phyloP scores from a whole-genome alignment of 2,797 vertebrate species.

The Sparidentex hasta region DNA sequence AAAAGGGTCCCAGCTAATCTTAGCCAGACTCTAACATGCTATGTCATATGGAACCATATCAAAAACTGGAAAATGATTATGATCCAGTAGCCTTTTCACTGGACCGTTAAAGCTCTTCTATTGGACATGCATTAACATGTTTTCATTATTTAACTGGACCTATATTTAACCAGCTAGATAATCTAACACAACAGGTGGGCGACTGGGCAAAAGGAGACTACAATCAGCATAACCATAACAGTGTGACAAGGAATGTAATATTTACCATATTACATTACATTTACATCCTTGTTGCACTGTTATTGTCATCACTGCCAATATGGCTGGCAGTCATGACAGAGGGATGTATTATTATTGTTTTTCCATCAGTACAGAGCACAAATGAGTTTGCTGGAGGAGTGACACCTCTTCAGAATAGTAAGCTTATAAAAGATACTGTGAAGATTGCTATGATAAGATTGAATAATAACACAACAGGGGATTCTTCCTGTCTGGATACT shows the following conservation, averaged over 20 bases:
- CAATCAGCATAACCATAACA: background rate
- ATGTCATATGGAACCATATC: background rate
- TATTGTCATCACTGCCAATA: no score
- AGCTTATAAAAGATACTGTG: background rate
- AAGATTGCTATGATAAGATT: background rate
- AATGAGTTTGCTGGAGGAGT: background rate
- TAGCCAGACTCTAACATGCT: background rate
- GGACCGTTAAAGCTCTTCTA: background rate
- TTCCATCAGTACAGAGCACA: background rate
- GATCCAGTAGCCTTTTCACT: background rate
- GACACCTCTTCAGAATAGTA: background rate
- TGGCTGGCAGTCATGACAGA: no score
- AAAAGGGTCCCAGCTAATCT: background rate
- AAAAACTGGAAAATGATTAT: background rate
- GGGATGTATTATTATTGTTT: no score
- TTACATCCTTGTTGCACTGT: no score
- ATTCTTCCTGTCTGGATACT: background rate
- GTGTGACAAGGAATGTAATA: background rate
- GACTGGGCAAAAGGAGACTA: background rate
- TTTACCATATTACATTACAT: no score
- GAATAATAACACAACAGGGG: background rate
- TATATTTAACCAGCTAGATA: background rate
- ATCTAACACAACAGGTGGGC: background rate
- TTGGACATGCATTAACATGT: background rate
- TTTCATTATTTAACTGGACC: background rate